phyloP scores from a whole-genome alignment of 2,888 invertebrate species.

The Eumacrocentrus americanus region DNA sequence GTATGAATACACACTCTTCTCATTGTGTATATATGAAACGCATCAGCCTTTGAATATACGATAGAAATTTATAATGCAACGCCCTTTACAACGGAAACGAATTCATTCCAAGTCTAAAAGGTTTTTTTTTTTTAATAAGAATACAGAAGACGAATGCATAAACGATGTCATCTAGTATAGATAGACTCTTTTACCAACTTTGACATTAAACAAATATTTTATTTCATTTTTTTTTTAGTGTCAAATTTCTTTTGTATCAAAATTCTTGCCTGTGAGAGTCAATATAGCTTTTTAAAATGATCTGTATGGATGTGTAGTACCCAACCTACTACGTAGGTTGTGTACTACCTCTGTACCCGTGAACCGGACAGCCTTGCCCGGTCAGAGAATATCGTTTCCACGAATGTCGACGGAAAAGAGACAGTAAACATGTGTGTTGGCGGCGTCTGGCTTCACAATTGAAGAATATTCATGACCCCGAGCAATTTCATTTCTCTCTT shows the following conservation, averaged over 20 bases:
- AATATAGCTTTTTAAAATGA: not conserved
- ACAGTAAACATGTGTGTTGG: conserved; percentile 3
- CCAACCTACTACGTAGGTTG: conserved; percentile 25
- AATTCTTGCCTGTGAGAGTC: not conserved
- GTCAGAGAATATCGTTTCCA: conserved; percentile 36
- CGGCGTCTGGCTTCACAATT: not conserved
- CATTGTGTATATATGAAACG: too few relatives aligned
- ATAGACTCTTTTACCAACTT: not conserved
- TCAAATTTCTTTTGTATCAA: not conserved
- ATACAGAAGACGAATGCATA: not conserved
- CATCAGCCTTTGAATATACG: too few relatives aligned
- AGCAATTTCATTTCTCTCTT: too few relatives aligned
- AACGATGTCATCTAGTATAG: not conserved
- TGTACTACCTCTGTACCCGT: not conserved
- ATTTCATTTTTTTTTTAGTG: not conserved
- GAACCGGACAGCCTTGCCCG: conserved; percentile 37
- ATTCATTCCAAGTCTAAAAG: not conserved
- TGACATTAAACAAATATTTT: too few relatives aligned
- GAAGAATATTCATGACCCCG: conserved; percentile 2
- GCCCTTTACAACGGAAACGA: not conserved
- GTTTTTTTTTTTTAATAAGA: not conserved
- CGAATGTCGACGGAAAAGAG: conserved; percentile 32
- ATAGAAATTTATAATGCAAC: not conserved
- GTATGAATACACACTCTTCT: too few relatives aligned
- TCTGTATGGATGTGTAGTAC: conserved; percentile 31